A percentile compares a stretch with the other conserved stretches of the same genome.
Evolutionary conservation across 2,888 invertebrate genomes (phyloP).

Genomic region (Dicyrtomina minuta): DNA sequence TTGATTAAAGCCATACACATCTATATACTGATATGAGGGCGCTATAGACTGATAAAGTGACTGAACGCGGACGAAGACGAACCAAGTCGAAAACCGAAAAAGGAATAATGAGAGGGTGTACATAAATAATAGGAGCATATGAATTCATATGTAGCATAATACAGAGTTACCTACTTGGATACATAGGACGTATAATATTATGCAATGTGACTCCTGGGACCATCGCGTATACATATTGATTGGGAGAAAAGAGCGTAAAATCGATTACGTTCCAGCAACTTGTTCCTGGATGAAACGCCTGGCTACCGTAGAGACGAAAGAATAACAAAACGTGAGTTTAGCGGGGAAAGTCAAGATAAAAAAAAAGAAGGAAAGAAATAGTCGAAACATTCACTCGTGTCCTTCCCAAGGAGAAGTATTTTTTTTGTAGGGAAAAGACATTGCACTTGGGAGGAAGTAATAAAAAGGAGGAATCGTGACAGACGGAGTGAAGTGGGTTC

Average conservation of each 20-base stretch:
- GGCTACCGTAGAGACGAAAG: background rate
- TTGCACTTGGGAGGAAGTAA: background rate
- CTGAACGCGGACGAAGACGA: too few relatives aligned
- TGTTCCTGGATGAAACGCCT: too few relatives aligned
- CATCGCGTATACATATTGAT: too few relatives aligned
- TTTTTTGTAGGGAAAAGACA: background rate
- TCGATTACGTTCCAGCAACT: background rate
- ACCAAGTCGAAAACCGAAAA: too few relatives aligned
- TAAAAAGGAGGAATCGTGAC: background rate
- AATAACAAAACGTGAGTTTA: slow-evolving; percentile 15
- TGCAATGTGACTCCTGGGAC: too few relatives aligned
- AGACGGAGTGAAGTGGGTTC: background rate
- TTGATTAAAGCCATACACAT: too few relatives aligned
- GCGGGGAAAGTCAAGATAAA: slow-evolving; percentile 14
- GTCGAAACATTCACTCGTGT: background rate
- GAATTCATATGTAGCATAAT: background rate
- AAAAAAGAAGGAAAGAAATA: background rate
- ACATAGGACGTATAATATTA: background rate
- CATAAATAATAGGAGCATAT: too few relatives aligned
- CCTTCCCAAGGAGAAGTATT: background rate
- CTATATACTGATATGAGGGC: too few relatives aligned
- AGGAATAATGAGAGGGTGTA: too few relatives aligned
- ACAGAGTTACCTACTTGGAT: background rate
- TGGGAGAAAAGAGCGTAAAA: background rate
- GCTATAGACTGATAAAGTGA: too few relatives aligned